Evolutionary conservation across 2,113 vertebrate species (phyloP), one percentile per base, ranked within the genome.

Genomic region (Syngnathus floridae): DNA sequence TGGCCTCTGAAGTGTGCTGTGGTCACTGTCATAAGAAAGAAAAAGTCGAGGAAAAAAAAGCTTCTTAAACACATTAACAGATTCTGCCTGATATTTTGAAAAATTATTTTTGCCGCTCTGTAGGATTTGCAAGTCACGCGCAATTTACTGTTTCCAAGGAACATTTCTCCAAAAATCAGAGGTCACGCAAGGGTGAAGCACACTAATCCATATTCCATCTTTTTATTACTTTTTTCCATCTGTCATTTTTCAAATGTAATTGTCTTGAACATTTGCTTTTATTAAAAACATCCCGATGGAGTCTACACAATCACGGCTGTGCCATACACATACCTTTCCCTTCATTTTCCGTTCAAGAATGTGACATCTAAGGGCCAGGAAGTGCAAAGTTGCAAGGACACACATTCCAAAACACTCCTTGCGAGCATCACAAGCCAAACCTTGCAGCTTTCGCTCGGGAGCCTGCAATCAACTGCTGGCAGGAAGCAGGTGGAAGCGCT

Each of bases 401-500:
- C 63, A 70, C 26, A 75, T 17, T 68, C 65, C 17, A 38, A 58
- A 37, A 51, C 67, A 19, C 56, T 75, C 78, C 69, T 65, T 70
- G 75, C 13, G 71, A 76, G 67, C 77, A 70, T 84, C 76, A 77
- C 61, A 71, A 72, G 60, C 65, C 43, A 45, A 58, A 58, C 35
- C 62, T 6, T 45, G 69, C 66, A 85, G 78, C 87, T 87, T 86
- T 37, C 35, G 69, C 75, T 80, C 83, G 84, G 86, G 81, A 80
- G 67, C 64, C 64, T 19, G 43, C 60, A 79, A 41, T 77, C 83
- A 67, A 68, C 77, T 59, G 45, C 64, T 63, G 63, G 58, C 49
- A 22, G 75, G 78, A 85, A 67, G 76, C 67, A 48, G 66, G 66
- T 70, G 72, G 75, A 82, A 76, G 76, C 57, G 73, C 80, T 72